A percentile compares a stretch with the other conserved stretches of the same genome.
phyloP scores from a whole-genome alignment of 2,797 vertebrate genomes.

The Clangula hyemalis region DNA sequence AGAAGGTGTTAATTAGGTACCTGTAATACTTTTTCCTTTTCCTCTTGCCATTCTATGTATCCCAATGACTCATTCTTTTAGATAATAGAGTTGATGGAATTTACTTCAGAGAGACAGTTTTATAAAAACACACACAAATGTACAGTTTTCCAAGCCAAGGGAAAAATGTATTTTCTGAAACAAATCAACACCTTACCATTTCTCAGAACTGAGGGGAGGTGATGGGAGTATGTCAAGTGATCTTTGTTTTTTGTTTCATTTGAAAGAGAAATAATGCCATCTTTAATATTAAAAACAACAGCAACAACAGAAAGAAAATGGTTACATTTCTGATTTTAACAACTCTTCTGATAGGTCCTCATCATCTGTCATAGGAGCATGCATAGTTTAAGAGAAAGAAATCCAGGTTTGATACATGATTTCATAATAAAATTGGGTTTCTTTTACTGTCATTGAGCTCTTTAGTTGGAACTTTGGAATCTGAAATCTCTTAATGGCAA shows the following conservation, averaged over 20 bases:
- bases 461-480: slow-evolving; percentile 44
- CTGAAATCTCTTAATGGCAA: slow-evolving; percentile 49
- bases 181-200: background rate
- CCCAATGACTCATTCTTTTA: background rate
- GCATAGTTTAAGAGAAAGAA: slow-evolving; percentile 13
- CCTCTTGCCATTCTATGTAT: background rate
- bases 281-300: background rate
- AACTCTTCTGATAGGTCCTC: slow-evolving; percentile 16
- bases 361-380: slow-evolving; percentile 19
- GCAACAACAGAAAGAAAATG: slow-evolving; percentile 7
- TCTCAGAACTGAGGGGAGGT: background rate
- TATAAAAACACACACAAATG: background rate
- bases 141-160: background rate
- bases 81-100: background rate
- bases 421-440: slow-evolving; percentile 47
- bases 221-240: background rate
- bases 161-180: background rate
- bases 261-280: background rate
- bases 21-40: background rate
- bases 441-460: slow-evolving; percentile 10
- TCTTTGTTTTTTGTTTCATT: background rate
- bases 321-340: background rate
- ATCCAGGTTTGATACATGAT: background rate
- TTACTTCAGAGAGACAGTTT: background rate
- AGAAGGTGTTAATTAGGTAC: background rate